Evolutionary conservation across 2,888 invertebrate genomes (phyloP), one percentile per base, ranked within the genome.

Genomic region (Drosophila macrospina): DNA sequence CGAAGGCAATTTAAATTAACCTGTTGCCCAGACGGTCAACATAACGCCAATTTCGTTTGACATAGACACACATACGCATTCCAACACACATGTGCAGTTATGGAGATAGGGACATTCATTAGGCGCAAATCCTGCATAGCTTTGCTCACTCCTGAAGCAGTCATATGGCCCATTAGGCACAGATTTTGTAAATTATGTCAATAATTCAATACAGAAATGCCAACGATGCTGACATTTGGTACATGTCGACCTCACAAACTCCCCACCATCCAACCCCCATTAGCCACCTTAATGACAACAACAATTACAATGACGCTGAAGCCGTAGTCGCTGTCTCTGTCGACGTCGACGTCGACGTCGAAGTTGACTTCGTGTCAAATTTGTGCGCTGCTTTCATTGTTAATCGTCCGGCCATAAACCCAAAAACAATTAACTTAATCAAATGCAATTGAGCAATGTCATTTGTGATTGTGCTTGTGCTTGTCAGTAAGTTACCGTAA

Each of bases 401-500:
- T 84, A 86, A 86, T 82, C 86, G 84, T 62, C 66, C 42, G 65
- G 74, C 75, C 81, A 81, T 86, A 85, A 86, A 65, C 75, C 80
- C 74, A 71, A 85, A 84, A 86, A 85, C 85, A 85, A 85, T 85
- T 85, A 85, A 85, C 72, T 84, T 80, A 85, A 84, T 84, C 86
- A 85, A 85, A 86, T 86, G 84, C 85, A 84, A 85, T 85, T 85
- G 86, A 85, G 85, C 87, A 86, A 84, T 86, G 85, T 86, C 87
- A 85, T 86, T 85, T 85, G 72, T 85, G 85, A 84, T 84, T 84
- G 84, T 72, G 72, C 42, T 74, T 65, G 69, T 85, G 86, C 78
- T 75, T 86, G 69, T 61, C 71, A 39, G 26, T 61, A 69, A 39
- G 26, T 52, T 39, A 32, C 36, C 44, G 24, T 11, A 32, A n/a